Evolutionary conservation across 2,888 invertebrate species (phyloP).

Genomic region (Eristalis arbustorum): DNA sequence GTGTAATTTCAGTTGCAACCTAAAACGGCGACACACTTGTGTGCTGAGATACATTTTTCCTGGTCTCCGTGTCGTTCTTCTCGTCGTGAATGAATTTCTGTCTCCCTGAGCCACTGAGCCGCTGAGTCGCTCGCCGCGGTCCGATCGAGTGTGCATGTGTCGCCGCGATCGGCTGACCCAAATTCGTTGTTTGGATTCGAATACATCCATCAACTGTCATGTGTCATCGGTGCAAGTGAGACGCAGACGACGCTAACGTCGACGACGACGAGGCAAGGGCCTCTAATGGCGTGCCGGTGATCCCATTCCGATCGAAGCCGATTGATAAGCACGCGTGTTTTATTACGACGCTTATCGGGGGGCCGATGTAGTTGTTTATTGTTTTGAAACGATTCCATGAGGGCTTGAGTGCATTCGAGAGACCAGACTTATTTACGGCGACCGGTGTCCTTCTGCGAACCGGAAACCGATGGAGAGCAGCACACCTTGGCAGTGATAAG

Average conservation of each 20-base stretch:
- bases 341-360: constrained; percentile 41
- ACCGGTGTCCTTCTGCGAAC: background rate
- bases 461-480: background rate
- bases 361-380: constrained; percentile 47
- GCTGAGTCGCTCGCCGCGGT: too few species aligned
- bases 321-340: constrained; percentile 39
- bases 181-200: constrained; percentile 51
- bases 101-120: background rate
- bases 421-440: too few species aligned
- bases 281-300: constrained; percentile 22
- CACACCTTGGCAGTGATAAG: background rate
- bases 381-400: constrained; percentile 34
- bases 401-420: background rate
- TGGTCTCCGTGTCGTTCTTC: background rate
- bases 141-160: constrained; percentile 23
- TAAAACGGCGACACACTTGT: constrained; percentile 29
- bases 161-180: constrained; percentile 62
- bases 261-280: constrained; percentile 1
- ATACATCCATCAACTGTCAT: constrained; percentile 58
- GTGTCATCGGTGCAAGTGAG: constrained; percentile 51
- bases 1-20: constrained; percentile 40
- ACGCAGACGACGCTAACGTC: background rate
- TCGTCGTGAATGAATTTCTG: constrained; percentile 31
- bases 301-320: constrained; percentile 45
- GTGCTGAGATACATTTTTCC: constrained; percentile 5